Base-by-base conservation (phyloP, 2,113 vertebrate species). In the Brachirus orientalis region DNA sequence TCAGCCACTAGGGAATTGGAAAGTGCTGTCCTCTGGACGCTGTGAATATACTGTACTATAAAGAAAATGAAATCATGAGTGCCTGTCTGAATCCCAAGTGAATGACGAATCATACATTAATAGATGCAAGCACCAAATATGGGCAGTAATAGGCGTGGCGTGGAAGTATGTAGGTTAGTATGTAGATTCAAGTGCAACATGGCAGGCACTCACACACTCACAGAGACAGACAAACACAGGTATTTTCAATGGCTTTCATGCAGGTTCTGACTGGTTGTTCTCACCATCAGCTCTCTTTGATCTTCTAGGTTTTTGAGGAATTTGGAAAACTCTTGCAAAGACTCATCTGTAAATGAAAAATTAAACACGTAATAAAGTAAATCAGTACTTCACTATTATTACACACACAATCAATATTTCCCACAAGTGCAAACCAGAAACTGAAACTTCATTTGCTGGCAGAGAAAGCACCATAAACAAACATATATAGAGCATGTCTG, bases 281-380 rank as follows among this genome's bases (percentile, higher is more conserved):
- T 96, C 85, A 99, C 98, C 97, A 99, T 95, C 62, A 99, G 92
- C 86, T 98, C 97, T 87, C 97, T 95, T 92, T 99, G 97, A 18
- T 99, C 98, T 90, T 99, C 98, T 48, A 99, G 89, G 69, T 96
- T 97, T 90, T 90, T 95, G 74, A 99, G 88, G 68, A 99, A 99
- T 77, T 92, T 90, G 38, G 98, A 96, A 79, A 99, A 99, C 71
- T 99, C 97, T 7, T 94, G 95, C 68, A 99, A 92, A 14, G 98
- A 98, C 7, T 97, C 97, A 92, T 99, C 98, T 99, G 88, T 33
- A 94, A 45, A 8, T 33, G 60, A 60, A 18, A 43, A 45, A 41
- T 35, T 4, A 28, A 65, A 68, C 10, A 62, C 0, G 7, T 22
- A n/a, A 52, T 11, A 44, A 47, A 89, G 18, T 7, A 9, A 16